Evolutionary conservation across 2,113 vertebrate genomes (phyloP), one percentile per base, ranked within the genome.

Genomic region (Cyprinus carpio): DNA sequence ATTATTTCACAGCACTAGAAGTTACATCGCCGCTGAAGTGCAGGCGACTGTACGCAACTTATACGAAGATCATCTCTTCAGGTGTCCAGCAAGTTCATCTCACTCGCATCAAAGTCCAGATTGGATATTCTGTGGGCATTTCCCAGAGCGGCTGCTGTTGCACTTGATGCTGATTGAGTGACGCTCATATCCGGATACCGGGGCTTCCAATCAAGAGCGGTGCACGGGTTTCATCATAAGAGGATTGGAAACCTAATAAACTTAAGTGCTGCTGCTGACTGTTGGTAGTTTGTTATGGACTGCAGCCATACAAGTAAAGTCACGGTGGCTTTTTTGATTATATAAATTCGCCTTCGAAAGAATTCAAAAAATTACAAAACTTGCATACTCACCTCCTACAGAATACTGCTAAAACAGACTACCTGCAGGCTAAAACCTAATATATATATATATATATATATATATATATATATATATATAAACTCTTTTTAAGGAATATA

Each of bases 211-310:
- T 84, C 69, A 75, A 46, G 12, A 80, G 64, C 60, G 58, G 11
- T 31, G 3, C 2, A 13, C 18, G 23, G 2, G 65, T 37, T 20
- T 82, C 49, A 82, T 46, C 29, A 58, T 77, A 84, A 82, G 58
- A 60, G 25, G 69, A 78, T 86, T 72, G 13, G 5, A 60, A 72
- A 82, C 65, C 20, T 81, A n/a, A 76, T 86, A 84, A 46, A 86
- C 31, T 51, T 23, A 80, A 86, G 58, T 75, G 67, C 74, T 78
- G 72, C 16, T 51, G 51, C 12, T 7, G 15, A 11, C 34, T 31
- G 49, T 18, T 78, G 40, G 6, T 8, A 54, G 65, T 56, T 37
- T 71, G 65, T 34, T 51, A 1, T 51, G 43, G 20, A 6, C 11
- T 56, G 15, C 18, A n/a, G 46, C 0, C 27, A 49, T 13, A 49